Conservation (phyloP, 2,888 invertebrate species). For the Ennomos fuscantarius region DNA sequence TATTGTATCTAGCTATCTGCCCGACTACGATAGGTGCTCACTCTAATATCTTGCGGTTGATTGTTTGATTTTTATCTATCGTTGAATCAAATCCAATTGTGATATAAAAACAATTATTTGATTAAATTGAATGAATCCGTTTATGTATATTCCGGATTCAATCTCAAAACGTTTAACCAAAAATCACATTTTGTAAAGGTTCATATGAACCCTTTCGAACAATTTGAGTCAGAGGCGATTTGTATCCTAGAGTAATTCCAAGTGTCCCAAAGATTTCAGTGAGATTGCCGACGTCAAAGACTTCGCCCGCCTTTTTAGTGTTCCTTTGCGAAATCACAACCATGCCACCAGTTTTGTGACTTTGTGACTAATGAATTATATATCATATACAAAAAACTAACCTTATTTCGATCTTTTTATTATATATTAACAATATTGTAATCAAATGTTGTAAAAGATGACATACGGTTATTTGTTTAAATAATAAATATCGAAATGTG, state of each 20-base stretch:
- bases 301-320: conserved; percentile 28
- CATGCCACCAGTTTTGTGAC: background rate
- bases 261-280: conserved; percentile 24
- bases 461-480: too few species aligned
- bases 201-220: conserved; percentile 13
- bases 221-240: conserved; percentile 13
- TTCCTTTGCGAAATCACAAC: conserved; percentile 19
- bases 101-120: conserved; percentile 12
- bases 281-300: conserved; percentile 21
- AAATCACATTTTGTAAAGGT: conserved; percentile 12
- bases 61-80: conserved; percentile 21
- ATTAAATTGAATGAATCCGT: conserved; percentile 11
- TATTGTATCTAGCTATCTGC: conserved; percentile 4
- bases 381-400: background rate
- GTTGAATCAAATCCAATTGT: conserved; percentile 21
- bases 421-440: too few species aligned
- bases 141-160: conserved; percentile 15
- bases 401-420: too few species aligned
- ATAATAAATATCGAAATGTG: too few species aligned
- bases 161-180: conserved; percentile 11
- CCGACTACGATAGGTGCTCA: conserved; percentile 23
- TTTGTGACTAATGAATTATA: conserved; percentile 17
- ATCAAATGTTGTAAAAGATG: background rate
- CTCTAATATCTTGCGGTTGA: conserved; percentile 25
- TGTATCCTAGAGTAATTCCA: conserved; percentile 22